Percentiles rank a stretch among this genome's conserved stretches.
phyloP scores from a whole-genome alignment of 2,113 vertebrate species.

The Siphamia tubifer region DNA sequence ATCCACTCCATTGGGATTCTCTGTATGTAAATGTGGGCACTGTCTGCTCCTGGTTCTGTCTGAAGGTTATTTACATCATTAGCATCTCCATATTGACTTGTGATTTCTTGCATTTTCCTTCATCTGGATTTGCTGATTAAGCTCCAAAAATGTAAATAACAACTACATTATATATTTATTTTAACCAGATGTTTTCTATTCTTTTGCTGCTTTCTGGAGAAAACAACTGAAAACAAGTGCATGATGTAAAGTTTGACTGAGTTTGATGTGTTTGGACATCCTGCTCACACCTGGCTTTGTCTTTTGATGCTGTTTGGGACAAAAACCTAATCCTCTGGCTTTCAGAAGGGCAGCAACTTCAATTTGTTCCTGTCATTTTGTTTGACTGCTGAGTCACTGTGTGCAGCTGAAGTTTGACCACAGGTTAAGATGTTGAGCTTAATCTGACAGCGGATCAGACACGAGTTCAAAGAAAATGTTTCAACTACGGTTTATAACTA shows the following conservation, averaged over 20 bases:
- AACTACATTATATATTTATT: no score
- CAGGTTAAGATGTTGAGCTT: slow-evolving; percentile 7
- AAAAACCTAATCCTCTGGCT: slow-evolving; percentile 6
- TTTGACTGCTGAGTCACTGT: neutral
- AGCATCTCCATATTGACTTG: no score
- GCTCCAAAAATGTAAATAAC: no score
- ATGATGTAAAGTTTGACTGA: neutral
- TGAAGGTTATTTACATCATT: no score
- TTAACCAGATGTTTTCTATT: neutral
- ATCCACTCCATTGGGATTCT: no score
- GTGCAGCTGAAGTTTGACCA: neutral
- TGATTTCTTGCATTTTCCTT: no score
- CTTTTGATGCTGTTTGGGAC: neutral
- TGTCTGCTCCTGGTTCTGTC: no score
- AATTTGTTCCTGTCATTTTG: neutral
- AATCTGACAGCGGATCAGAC: slow-evolving; percentile 18
- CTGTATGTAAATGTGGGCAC: no score
- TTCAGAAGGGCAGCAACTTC: neutral
- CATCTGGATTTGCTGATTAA: no score
- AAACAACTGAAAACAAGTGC: neutral
- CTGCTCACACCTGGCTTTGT: neutral
- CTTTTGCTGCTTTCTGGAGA: neutral
- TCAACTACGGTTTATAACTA: no score
- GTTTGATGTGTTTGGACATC: neutral
- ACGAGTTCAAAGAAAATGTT: slow-evolving; percentile 5